Conservation (phyloP, 2,113 vertebrate species). For the Mus musculus region DNA sequence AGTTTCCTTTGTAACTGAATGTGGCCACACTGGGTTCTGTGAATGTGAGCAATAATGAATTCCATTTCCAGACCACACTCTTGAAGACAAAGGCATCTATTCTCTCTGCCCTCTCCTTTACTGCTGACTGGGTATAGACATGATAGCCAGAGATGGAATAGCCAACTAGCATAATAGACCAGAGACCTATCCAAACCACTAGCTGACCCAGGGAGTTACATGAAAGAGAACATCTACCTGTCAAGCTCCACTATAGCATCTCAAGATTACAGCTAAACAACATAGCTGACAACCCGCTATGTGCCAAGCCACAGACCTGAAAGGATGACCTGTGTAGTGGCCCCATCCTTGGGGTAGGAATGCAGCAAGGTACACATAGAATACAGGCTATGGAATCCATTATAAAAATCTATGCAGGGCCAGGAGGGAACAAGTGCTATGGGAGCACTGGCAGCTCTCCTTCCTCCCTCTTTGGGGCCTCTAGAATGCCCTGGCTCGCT, state of each 20-base stretch:
- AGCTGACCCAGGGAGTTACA: not conserved
- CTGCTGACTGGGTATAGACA: not conserved
- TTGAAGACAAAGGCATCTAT: not conserved
- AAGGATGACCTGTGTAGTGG: not conserved
- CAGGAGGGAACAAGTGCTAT: not conserved
- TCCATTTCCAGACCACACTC: not conserved
- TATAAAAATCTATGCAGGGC: not conserved
- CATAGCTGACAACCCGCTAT: not conserved
- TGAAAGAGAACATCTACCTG: not conserved
- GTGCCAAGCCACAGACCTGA: not conserved
- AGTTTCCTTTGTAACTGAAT: not conserved
- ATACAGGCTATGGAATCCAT: rapidly evolving
- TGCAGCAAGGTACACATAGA: not conserved
- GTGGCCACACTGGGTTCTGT: not conserved
- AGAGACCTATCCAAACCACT: not conserved
- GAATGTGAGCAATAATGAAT: not conserved
- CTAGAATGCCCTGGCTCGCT: not conserved
- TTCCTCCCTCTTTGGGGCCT: not conserved
- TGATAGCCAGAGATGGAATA: not conserved
- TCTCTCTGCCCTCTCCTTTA: not conserved
- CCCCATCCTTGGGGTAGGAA: not conserved
- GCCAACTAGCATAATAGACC: not conserved
- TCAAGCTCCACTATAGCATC: rapidly evolving
- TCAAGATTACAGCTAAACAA: not conserved
- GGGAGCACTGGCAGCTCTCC: not conserved